Conservation (phyloP, 2,888 invertebrate genomes). For the Drosophila kambysellisi region DNA sequence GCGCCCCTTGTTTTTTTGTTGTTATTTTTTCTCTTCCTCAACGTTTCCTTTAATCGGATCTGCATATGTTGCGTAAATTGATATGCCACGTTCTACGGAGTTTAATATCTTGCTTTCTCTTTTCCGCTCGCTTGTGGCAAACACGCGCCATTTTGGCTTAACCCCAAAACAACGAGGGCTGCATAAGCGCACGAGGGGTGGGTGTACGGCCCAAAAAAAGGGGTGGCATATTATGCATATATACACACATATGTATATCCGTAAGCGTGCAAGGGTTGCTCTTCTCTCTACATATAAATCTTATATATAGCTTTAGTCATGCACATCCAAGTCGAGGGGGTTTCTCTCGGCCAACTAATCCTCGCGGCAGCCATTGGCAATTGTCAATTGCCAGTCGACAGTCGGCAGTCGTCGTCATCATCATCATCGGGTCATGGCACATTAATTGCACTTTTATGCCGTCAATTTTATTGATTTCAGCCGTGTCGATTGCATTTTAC, state of each 20-base stretch:
- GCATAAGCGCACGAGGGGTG: slow-evolving; percentile 41
- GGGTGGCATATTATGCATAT: slow-evolving; percentile 77
- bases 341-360: slow-evolving; percentile 24
- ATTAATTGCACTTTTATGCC: slow-evolving; percentile 73
- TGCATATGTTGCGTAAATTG: slow-evolving; percentile 79
- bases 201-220: slow-evolving; percentile 47
- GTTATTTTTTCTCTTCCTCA: slow-evolving; percentile 16
- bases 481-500: slow-evolving; percentile 30
- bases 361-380: slow-evolving; percentile 48
- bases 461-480: slow-evolving; percentile 69
- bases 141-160: slow-evolving; percentile 76
- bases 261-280: slow-evolving; percentile 58
- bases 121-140: slow-evolving; percentile 31
- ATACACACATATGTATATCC: background rate
- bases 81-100: slow-evolving; percentile 59
- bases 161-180: slow-evolving; percentile 62
- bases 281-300: slow-evolving; percentile 9
- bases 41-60: slow-evolving; percentile 65
- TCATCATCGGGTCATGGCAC: slow-evolving; percentile 59
- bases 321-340: slow-evolving; percentile 46
- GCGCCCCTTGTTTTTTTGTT: slow-evolving; percentile 39
- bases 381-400: slow-evolving; percentile 37
- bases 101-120: slow-evolving; percentile 35
- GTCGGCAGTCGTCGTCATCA: slow-evolving; percentile 17
- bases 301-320: slow-evolving; percentile 30